Conservation (phyloP, 1,140 invertebrate species). For the Anthonomus grandis region DNA sequence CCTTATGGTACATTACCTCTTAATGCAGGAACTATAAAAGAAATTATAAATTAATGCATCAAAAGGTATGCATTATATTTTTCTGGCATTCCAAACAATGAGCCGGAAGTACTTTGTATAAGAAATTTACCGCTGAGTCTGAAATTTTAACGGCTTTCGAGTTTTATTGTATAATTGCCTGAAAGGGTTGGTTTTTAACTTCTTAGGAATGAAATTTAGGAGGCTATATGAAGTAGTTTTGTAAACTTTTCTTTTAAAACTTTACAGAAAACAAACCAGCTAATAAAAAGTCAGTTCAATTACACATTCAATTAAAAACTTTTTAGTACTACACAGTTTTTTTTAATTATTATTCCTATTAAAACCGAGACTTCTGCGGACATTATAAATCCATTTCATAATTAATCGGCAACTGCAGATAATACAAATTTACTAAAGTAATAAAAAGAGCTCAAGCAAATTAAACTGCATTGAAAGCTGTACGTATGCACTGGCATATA, state of each 20-base stretch:
- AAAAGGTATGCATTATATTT: slow-evolving; percentile 19
- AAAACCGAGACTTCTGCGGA: background rate
- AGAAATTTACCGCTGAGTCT: slow-evolving; percentile 1
- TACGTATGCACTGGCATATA: too few relatives aligned
- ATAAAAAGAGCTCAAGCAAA: slow-evolving; percentile 5
- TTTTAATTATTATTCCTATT: background rate
- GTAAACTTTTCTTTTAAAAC: background rate
- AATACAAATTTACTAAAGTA: background rate
- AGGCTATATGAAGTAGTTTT: background rate
- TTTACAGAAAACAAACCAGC: background rate
- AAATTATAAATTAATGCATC: slow-evolving; percentile 9
- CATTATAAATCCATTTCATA: background rate
- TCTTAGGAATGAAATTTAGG: too few relatives aligned
- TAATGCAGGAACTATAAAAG: slow-evolving; percentile 15
- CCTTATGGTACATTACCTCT: slow-evolving; percentile 19
- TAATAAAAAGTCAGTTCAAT: background rate
- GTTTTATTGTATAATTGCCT: too few relatives aligned
- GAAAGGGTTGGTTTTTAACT: too few relatives aligned
- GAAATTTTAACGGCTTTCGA: too few relatives aligned
- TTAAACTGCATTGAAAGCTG: slow-evolving; percentile 7
- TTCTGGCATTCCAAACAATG: slow-evolving; percentile 13
- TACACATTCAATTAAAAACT: too few relatives aligned
- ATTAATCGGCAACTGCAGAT: background rate
- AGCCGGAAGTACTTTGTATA: slow-evolving; percentile 12
- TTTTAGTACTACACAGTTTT: background rate